phyloP scores from a whole-genome alignment of 35 echinoderm and acorn worm genomes.

The Strongylocentrotus purpuratus region DNA sequence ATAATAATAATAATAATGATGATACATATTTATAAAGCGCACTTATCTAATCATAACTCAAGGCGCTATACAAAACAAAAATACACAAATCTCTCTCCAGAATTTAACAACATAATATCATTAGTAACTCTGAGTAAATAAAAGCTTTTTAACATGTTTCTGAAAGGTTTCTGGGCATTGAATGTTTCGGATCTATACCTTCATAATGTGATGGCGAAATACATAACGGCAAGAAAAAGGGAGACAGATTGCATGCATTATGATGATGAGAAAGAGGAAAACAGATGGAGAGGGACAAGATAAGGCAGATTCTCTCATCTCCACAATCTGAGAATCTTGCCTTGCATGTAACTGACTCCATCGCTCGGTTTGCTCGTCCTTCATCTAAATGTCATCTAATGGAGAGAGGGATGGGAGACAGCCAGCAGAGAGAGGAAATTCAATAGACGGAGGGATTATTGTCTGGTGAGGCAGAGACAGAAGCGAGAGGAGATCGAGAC shows the following conservation, averaged over 20 bases:
- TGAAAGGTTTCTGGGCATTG: too few species aligned
- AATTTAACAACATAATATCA: too few species aligned
- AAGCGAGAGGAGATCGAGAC: background rate
- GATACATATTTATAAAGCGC: too few species aligned
- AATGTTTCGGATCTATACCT: too few species aligned
- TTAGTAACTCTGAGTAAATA: too few species aligned
- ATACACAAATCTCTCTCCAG: too few species aligned
- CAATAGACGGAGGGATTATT: constrained; percentile 26
- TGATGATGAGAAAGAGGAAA: background rate
- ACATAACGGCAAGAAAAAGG: background rate
- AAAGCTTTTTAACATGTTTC: too few species aligned
- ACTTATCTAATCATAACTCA: too few species aligned
- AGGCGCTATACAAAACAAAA: too few species aligned
- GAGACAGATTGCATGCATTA: background rate
- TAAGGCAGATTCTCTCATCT: background rate
- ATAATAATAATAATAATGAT: too few species aligned
- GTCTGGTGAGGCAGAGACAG: constrained; percentile 15
- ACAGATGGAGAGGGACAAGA: background rate
- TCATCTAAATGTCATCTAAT: constrained; percentile 42
- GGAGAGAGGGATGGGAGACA: constrained; percentile 27
- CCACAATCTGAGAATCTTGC: background rate
- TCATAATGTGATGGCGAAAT: too few species aligned
- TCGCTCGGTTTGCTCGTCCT: background rate
- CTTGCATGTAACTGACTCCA: constrained; percentile 30
- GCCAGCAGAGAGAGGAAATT: background rate